A percentile compares a stretch with the other conserved stretches of the same genome.
Evolutionary conservation across 2,888 invertebrate species (phyloP).

Genomic region (Sialis lutaria): DNA sequence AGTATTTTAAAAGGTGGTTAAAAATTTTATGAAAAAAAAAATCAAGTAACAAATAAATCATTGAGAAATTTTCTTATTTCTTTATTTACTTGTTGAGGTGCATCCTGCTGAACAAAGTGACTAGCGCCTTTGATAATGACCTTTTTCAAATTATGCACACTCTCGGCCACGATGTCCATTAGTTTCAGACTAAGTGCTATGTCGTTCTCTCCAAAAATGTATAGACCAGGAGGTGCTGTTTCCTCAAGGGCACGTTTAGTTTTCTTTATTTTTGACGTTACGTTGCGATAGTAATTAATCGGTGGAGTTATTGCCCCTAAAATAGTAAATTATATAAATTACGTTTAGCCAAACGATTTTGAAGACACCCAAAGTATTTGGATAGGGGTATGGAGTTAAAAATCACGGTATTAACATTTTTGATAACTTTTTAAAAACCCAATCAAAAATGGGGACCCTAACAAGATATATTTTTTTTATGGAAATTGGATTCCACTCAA

Average conservation of each 20-base stretch:
- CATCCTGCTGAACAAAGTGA: slow-evolving; percentile 38
- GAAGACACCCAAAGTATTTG: too few species aligned
- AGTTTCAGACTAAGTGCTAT: slow-evolving; percentile 19
- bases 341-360: too few species aligned
- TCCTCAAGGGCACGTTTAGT: slow-evolving; percentile 13
- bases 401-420: too few species aligned
- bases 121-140: slow-evolving; percentile 26
- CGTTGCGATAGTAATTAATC: slow-evolving; percentile 38
- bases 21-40: background rate
- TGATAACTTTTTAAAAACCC: too few species aligned
- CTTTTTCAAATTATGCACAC: slow-evolving; percentile 27
- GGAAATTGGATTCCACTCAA: too few species aligned
- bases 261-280: slow-evolving; percentile 16
- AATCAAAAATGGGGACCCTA: too few species aligned
- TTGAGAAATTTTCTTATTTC: slow-evolving; percentile 29
- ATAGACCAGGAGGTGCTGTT: slow-evolving; percentile 26
- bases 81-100: slow-evolving; percentile 31
- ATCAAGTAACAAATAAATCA: slow-evolving; percentile 2
- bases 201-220: slow-evolving; percentile 30
- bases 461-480: too few species aligned
- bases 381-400: too few species aligned
- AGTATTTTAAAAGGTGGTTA: too few species aligned
- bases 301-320: slow-evolving; percentile 25
- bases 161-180: slow-evolving; percentile 23
- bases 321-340: too few species aligned